Percentiles rank a stretch among this genome's conserved stretches.
These are phyloP conservation scores for Tricholauxania praeusta DNA, from an alignment of 2,888 invertebrate species.

Conservation along the genomic window DNA sequence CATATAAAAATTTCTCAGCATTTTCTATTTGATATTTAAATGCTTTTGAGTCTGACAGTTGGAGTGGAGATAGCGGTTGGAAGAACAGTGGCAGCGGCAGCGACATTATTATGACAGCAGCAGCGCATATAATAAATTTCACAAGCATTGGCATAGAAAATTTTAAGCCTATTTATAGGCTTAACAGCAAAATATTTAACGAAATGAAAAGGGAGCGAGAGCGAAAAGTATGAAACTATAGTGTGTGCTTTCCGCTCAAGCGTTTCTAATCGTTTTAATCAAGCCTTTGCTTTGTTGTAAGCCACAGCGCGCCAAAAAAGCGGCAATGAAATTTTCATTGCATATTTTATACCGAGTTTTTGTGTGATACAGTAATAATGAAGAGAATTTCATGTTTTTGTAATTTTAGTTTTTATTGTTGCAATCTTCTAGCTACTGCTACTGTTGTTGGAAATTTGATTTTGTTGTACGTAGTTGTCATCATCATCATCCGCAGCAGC, in stretches of 20 bases:
- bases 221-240: neutral
- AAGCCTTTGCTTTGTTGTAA: conserved; percentile 12
- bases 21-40: conserved; percentile 38
- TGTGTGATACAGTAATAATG: too few relatives aligned
- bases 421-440: neutral
- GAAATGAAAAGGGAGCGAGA: conserved; percentile 25
- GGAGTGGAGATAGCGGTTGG: neutral
- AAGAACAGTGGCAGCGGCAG: neutral
- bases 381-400: too few relatives aligned
- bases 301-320: conserved; percentile 41
- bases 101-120: neutral
- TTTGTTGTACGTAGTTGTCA: neutral
- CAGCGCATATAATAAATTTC: conserved; percentile 56
- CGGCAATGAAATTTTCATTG: conserved; percentile 42
- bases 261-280: conserved; percentile 10
- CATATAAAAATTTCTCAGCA: conserved; percentile 34
- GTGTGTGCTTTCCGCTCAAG: neutral
- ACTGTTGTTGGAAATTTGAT: neutral
- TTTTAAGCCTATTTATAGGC: conserved; percentile 66
- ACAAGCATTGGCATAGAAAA: conserved; percentile 64
- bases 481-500: neutral
- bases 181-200: conserved; percentile 51
- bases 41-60: conserved; percentile 40
- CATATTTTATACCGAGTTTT: conserved; percentile 4
- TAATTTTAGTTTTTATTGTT: conserved; percentile 10